Evolutionary conservation across 2,113 vertebrate genomes (phyloP).

Genomic region (Pimephales promelas): DNA sequence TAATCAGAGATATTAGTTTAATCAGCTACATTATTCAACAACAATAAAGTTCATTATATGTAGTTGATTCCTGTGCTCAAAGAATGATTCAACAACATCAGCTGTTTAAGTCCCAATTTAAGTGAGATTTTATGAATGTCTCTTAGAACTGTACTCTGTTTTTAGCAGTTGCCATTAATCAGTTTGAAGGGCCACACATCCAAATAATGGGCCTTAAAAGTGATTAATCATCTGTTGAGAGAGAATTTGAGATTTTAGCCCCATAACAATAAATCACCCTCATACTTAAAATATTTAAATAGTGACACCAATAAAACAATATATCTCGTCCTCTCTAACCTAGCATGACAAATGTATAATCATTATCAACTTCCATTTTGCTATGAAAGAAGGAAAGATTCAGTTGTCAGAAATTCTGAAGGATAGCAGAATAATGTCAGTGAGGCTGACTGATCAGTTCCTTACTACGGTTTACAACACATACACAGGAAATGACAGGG

Average conservation of each 20-base stretch:
- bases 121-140: neutral
- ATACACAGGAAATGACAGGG: neutral
- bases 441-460: constrained; percentile 5
- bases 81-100: neutral
- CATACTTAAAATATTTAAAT: constrained; percentile 56
- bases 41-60: neutral
- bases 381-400: neutral
- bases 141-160: neutral
- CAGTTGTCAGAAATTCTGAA: too few relatives aligned
- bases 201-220: constrained; percentile 49
- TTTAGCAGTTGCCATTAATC: constrained; percentile 20
- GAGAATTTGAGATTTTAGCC: neutral
- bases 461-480: constrained; percentile 3
- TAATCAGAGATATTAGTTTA: neutral
- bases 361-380: constrained; percentile 41
- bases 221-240: constrained; percentile 24
- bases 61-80: neutral
- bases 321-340: constrained; percentile 35
- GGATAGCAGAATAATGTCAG: neutral
- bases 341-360: constrained; percentile 52
- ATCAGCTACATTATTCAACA: neutral
- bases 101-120: neutral
- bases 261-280: constrained; percentile 51
- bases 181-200: constrained; percentile 29
- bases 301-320: constrained; percentile 55